phyloP scores from a whole-genome alignment of 2,113 vertebrate genomes.

The Climacteris rufus region DNA sequence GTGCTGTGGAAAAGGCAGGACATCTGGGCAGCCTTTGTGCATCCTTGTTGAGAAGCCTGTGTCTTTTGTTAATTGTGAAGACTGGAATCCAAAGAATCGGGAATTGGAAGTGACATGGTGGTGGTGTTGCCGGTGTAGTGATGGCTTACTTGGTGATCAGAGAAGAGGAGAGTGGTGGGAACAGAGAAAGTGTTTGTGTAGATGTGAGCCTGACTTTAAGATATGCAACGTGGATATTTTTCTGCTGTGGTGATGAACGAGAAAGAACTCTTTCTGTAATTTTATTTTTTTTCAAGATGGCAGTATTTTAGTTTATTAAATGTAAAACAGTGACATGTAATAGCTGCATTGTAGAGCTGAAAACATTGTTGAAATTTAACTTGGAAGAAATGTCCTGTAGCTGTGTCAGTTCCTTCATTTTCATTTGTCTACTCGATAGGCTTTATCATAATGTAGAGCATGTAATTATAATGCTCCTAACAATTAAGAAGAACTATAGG shows the following conservation, averaged over 20 bases:
- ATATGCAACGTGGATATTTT: neutral
- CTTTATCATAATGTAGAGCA: neutral
- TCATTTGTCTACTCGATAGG: neutral
- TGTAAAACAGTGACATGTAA: neutral
- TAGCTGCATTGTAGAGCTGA: neutral
- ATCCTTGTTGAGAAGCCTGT: neutral
- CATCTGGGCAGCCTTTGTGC: neutral
- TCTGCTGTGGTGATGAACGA: neutral
- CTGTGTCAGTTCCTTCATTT: neutral
- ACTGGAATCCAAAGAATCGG: rapidly evolving
- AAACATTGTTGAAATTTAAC: neutral
- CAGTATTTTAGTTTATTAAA: neutral
- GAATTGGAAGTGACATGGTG: neutral
- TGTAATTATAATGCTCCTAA: neutral
- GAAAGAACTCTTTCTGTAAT: neutral
- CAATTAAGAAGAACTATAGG: neutral
- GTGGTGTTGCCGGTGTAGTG: rapidly evolving
- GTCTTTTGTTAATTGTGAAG: neutral
- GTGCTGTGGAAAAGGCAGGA: neutral
- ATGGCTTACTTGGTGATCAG: neutral
- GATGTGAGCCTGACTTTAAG: neutral
- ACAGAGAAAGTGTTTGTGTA: neutral
- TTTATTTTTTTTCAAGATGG: neutral
- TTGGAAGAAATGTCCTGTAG: neutral
- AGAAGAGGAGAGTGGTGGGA: neutral